These are phyloP conservation scores for Paelopatides confundens DNA, from an alignment of 53 echinoderm and acorn worm genomes.

Conservation along the genomic window DNA sequence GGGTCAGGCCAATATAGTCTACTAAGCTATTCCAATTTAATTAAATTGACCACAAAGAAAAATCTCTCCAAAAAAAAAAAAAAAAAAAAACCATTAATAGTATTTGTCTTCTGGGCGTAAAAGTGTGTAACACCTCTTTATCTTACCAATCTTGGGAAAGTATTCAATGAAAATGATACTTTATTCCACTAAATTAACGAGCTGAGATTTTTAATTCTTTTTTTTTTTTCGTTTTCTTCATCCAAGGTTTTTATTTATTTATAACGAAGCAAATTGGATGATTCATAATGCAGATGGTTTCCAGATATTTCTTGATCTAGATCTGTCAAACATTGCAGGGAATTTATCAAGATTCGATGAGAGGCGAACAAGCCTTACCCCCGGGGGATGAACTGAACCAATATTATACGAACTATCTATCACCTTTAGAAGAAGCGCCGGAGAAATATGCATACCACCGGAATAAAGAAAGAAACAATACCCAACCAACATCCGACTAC, in stretches of 20 bases:
- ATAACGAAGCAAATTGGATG: neutral
- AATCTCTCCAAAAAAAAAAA: too few species aligned
- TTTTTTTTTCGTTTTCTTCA: too few species aligned
- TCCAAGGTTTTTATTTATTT: neutral
- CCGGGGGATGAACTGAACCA: neutral
- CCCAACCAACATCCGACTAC: too few species aligned
- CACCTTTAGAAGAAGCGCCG: too few species aligned
- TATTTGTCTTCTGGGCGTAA: neutral
- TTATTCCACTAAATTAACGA: too few species aligned
- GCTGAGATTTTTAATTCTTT: too few species aligned
- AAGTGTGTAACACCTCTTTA: neutral
- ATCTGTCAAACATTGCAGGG: neutral
- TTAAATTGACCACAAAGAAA: constrained; percentile 12
- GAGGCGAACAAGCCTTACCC: neutral
- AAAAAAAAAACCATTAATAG: neutral
- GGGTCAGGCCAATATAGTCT: too few species aligned
- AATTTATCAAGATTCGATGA: neutral
- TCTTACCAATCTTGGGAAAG: too few species aligned
- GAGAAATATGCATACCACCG: too few species aligned
- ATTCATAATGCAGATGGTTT: neutral
- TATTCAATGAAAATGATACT: too few species aligned
- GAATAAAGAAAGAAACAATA: too few species aligned
- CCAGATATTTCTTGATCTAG: neutral
- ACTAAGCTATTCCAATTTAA: neutral
- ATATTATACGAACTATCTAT: too few species aligned